Conservation (phyloP, 2,113 vertebrate genomes). For the Platichthys stellatus region DNA sequence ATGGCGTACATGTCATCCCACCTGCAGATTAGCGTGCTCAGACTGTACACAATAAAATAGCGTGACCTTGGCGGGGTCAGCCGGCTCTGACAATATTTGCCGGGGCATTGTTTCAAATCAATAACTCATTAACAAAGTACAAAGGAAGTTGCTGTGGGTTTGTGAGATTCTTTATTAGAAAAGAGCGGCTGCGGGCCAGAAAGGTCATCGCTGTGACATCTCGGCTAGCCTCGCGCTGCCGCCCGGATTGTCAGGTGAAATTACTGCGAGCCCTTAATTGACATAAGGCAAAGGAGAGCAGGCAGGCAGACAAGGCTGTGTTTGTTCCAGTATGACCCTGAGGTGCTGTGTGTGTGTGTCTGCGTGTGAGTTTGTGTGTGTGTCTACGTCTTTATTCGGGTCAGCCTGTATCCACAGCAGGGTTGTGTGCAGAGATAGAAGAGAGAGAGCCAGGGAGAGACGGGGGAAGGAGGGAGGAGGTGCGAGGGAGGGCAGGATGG, state of each 20-base stretch:
- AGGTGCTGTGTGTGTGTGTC: constrained; percentile 68
- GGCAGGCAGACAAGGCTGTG: constrained; percentile 78
- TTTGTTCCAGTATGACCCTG: constrained; percentile 81
- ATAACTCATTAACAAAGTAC: constrained; percentile 99
- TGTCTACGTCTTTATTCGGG: constrained; percentile 63
- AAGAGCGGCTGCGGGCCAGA: constrained; percentile 83
- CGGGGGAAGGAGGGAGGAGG: constrained; percentile 61
- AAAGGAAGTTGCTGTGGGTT: constrained; percentile 93
- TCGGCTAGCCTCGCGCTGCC: constrained; percentile 87
- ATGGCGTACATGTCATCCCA: constrained; percentile 51
- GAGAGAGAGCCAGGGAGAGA: constrained; percentile 19
- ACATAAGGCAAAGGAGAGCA: constrained; percentile 89
- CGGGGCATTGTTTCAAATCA: constrained; percentile 99
- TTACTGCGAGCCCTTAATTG: constrained; percentile 98
- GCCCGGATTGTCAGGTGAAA: constrained; percentile 96
- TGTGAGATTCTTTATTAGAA: constrained; percentile 92
- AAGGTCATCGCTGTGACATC: constrained; percentile 97
- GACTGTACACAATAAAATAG: constrained; percentile 81
- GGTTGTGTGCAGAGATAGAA: constrained; percentile 47
- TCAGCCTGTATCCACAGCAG: constrained; percentile 71
- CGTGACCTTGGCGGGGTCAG: constrained; percentile 88
- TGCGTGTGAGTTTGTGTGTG: constrained; percentile 24
- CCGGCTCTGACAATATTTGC: constrained; percentile 93
- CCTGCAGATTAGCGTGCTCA: constrained; percentile 72
- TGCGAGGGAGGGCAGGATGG: constrained; percentile 81